Base-by-base conservation (phyloP, 2,888 invertebrate species). In the Hypomecis punctinalis region DNA sequence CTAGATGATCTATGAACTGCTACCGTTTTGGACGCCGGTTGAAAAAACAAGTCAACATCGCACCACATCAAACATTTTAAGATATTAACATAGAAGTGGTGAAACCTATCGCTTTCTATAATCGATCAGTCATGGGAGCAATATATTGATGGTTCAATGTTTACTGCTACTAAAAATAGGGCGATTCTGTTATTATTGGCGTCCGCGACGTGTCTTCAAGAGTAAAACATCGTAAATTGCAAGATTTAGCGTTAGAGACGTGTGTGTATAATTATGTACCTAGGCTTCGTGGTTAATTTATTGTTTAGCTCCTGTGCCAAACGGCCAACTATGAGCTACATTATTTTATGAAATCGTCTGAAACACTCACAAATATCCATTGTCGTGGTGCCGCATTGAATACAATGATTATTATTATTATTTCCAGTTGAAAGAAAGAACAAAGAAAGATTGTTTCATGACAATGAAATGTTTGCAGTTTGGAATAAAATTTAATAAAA, bases 101-200 rank as follows among this genome's bases (percentile, higher is more conserved):
- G 53, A 48, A 49, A 43, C 10, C 11, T 46, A 46, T 35, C 43
- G 9, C 33, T 57, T 56, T 56, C 56, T 40, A 59, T 65, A 69
- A 72, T 61, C 51, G 58, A 67, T 60, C 61, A 64, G 51, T 61
- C 58, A 62, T 49, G 47, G 42, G 36, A 48, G 54, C 13, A 47
- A 48, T 52, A 40, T 45, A 53, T 48, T 49, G 45, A 61, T 48
- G 23, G 42, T 45, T n/a, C 54, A 52, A 57, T 60, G 57, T 63
- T 64, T 60, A 53, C 58, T 7, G 54, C 54, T 39, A 74, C 71
- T 71, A 76, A 78, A 87, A 85, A 83, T 84, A 84, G 83, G 84
- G 72, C 79, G 79, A 79, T 71, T 76, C 75, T 86, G 82, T 85
- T 88, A 81, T 84, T 86, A 82, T 85, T 87, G 81, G 85, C 85